A percentile compares a stretch with the other conserved stretches of the same genome.
Conservation (phyloP, 2,113 vertebrate genomes). For the Mustelus asterias region DNA sequence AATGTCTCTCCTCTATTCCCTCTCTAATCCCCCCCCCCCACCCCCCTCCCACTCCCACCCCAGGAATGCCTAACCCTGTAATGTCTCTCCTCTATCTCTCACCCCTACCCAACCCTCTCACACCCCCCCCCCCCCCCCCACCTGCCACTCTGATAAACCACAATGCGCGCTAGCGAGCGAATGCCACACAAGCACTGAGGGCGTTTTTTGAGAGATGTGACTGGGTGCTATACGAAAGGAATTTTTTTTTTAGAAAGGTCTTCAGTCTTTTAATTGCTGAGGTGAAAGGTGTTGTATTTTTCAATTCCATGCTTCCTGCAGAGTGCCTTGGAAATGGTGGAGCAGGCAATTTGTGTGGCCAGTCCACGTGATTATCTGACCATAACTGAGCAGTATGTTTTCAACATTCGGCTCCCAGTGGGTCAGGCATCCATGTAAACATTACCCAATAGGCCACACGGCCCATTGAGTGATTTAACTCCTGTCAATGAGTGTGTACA, state of each 20-base stretch:
- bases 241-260: neutral
- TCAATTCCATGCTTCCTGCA: neutral
- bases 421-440: neutral
- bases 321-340: neutral
- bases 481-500: neutral
- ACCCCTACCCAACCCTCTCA: neutral
- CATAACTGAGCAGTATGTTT: neutral
- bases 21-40: neutral
- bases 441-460: neutral
- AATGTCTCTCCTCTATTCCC: neutral
- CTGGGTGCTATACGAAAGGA: neutral
- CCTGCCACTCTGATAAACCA: neutral
- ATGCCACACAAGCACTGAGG: neutral
- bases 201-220: neutral
- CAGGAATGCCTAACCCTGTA: no score
- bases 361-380: neutral
- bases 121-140: neutral
- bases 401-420: neutral
- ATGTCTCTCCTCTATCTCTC: neutral
- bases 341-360: neutral
- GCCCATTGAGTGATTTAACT: neutral
- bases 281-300: neutral
- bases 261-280: neutral
- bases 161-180: neutral
- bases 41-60: no score